Percentiles rank a stretch among this genome's conserved stretches.
Conservation (phyloP, 1,140 invertebrate genomes). For the Himalopsyche phryganea region DNA sequence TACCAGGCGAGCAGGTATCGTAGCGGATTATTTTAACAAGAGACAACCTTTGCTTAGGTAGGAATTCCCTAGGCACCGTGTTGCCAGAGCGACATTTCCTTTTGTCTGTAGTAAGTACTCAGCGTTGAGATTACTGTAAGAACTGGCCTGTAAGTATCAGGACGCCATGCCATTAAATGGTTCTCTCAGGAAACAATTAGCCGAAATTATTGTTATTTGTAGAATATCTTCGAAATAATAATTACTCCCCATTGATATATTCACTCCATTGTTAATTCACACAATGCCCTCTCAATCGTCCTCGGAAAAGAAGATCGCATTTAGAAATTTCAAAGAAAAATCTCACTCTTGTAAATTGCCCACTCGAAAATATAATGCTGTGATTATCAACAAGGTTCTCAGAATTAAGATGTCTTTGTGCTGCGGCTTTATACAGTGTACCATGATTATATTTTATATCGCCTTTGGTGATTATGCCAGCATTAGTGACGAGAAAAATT, state of each 20-base stretch:
- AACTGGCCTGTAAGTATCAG: no score
- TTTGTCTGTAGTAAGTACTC: conserved; percentile 4
- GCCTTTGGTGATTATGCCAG: conserved; percentile 10
- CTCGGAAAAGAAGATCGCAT: conserved; percentile 1
- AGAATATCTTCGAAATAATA: no score
- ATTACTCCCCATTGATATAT: no score
- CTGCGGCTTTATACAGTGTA: conserved; percentile 18
- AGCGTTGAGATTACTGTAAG: no score
- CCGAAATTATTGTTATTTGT: no score
- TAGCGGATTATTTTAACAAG: conserved; percentile 19
- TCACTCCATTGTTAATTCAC: no score
- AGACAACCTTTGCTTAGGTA: conserved; percentile 7
- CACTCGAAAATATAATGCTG: background rate
- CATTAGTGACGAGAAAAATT: no score
- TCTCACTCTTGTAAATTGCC: conserved; percentile 1
- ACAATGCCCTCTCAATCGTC: background rate
- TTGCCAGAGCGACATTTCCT: background rate
- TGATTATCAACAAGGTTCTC: conserved; percentile 9
- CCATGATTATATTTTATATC: conserved; percentile 18
- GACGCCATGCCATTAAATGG: no score
- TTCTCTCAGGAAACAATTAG: no score
- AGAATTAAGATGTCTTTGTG: conserved; percentile 21
- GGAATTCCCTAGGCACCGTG: conserved; percentile 9
- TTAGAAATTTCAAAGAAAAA: background rate
- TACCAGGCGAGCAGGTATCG: background rate